Base-by-base conservation (phyloP, 1,140 invertebrate species). In the Andricus grossulariae region DNA sequence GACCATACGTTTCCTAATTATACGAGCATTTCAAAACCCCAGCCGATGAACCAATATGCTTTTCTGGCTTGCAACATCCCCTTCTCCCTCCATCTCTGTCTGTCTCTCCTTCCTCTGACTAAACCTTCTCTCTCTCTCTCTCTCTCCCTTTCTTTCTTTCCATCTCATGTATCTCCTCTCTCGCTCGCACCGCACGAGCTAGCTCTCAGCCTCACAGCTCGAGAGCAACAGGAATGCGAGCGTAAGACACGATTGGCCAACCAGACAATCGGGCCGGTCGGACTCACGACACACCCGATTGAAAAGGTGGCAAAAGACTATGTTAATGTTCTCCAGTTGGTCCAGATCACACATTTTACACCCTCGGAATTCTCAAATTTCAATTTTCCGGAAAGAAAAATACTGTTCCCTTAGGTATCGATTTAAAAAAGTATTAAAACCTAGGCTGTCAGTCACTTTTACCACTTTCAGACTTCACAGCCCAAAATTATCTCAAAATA, bases 41-140 rank as follows among this genome's bases (percentile, higher is more conserved):
- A 88, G 87, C 88, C 88, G 88, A 90, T 89, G 88, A 90, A 90
- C 88, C 88, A 90, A 90, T 90, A 89, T 88, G 86, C 87, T 88
- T 90, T 86, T 89, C 86, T 88, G 84, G 78, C 88, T 91, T 88
- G 82, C 88, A 84, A 88, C 87, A 88, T 86, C 83, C 86, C 79
- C 79, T 72, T 50, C 81, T 66, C 74, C 39, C 77, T 78, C 74
- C 51, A 11, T 78, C 52, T 80, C 72, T n/a, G 70, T 80, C 72
- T n/a, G 70, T 54, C 77, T 25, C 13, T 52, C 49, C n/a, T 32
- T 16, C 88, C 89, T 87, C 80, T 87, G 83, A 88, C 87, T 87
- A 85, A 83, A 85, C 78, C 78, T 70, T 76, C 76, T 75, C 60
- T 10, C 74, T 50, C 78, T 71, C 32, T 73, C 45, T 75, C 76